Evolutionary conservation across 1,140 invertebrate genomes (phyloP).

Genomic region (Sycophila sp.): DNA sequence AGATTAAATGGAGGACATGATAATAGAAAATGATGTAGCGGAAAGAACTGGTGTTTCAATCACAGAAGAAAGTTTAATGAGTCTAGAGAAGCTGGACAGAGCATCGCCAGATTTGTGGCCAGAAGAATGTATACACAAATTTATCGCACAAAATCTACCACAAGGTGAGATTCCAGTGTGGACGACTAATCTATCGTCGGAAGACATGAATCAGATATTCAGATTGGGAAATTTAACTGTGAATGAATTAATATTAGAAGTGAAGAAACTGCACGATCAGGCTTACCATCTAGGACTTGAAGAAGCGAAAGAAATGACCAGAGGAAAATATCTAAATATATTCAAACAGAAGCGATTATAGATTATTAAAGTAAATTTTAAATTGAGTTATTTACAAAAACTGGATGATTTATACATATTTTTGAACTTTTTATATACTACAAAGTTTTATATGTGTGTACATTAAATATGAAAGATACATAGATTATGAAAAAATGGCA

Average conservation of each 20-base stretch:
- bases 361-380: background rate
- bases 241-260: slow-evolving; percentile 86
- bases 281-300: slow-evolving; percentile 93
- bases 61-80: slow-evolving; percentile 76
- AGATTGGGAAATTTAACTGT: slow-evolving; percentile 80
- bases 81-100: slow-evolving; percentile 88
- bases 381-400: background rate
- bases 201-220: slow-evolving; percentile 62
- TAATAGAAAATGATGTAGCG: background rate
- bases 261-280: slow-evolving; percentile 90
- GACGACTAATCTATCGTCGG: slow-evolving; percentile 52
- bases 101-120: slow-evolving; percentile 94
- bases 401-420: background rate
- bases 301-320: slow-evolving; percentile 95
- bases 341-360: slow-evolving; percentile 60
- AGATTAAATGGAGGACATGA: slow-evolving; percentile 19
- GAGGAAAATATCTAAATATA: slow-evolving; percentile 94
- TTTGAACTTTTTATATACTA: no score
- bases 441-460: no score
- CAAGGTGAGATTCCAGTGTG: slow-evolving; percentile 53
- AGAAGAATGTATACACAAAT: slow-evolving; percentile 81
- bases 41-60: background rate
- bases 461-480: no score
- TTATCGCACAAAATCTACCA: slow-evolving; percentile 62
- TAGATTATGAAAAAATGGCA: no score